Evolutionary conservation across 1,140 invertebrate genomes (phyloP), one percentile per base, ranked within the genome.

Genomic region (Heterodera schachtii): DNA sequence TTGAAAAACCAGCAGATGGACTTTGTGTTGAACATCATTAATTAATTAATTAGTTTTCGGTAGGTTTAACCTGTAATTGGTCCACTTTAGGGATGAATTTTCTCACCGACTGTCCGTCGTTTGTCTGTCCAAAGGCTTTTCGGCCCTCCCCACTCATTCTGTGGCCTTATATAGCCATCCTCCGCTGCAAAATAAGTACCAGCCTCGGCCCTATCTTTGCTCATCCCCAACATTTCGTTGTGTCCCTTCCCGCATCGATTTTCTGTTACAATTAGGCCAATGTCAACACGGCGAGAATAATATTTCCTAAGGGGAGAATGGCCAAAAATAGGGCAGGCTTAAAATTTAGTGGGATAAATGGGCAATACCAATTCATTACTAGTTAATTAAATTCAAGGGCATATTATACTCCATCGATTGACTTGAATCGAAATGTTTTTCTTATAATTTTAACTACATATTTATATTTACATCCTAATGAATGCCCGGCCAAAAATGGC

Each of bases 241-340:
- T 60, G 57, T 60, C 57, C 57, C n/a, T n/a, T 11, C 5, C 57
- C 57, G 13, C 57, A 60, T 60, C 57, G 57, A 60, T 60, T 60
- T 60, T 60, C 57, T 60, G 57, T 60, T 60, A 60, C 57, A 60
- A 60, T 60, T 60, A 60, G 57, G n/a, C 57, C 57, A 60, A 60
- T 60, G 57, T 60, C 57, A 60, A 60, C 57, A 60, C 16, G 57
- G 57, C 57, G 57, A 60, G 16, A 60, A 60, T 16, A 60, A 16
- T 60, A 60, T 60, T 60, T 60, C 19, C 57, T 16, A 16, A 16
- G 16, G 57, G 16, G 16, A 60, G n/a, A n/a, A n/a, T 60, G 57
- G 16, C 57, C 57, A 60, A 60, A 60, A 60, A 60, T 60, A 60
- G 57, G 16, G 19, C 16, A n/a, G n/a, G n/a, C n/a, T n/a, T 11